phyloP scores from a whole-genome alignment of 1,140 invertebrate genomes.

The Acromyrmex heyeri region DNA sequence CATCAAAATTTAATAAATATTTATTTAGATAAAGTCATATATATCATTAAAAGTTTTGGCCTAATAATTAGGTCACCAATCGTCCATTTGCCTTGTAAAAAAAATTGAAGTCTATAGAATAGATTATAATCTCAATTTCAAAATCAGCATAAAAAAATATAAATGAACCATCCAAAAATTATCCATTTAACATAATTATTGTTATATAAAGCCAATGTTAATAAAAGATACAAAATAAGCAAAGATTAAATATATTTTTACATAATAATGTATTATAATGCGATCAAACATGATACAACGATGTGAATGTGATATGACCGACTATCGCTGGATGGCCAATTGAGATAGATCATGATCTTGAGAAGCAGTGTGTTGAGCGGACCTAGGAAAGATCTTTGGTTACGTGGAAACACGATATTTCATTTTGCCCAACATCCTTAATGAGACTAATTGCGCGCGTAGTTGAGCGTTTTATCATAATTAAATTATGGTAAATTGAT shows the following conservation, averaged over 20 bases:
- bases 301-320: background rate
- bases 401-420: conserved; percentile 31
- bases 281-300: background rate
- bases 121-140: too few species aligned
- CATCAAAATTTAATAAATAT: too few species aligned
- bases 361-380: background rate
- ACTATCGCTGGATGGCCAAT: background rate
- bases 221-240: background rate
- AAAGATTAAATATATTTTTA: background rate
- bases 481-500: conserved; percentile 66
- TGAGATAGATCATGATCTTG: conserved; percentile 15
- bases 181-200: too few species aligned
- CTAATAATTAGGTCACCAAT: too few species aligned
- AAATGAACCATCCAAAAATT: too few species aligned
- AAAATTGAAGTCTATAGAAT: too few species aligned
- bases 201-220: background rate
- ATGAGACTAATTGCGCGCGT: conserved; percentile 46
- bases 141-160: too few species aligned
- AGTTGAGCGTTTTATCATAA: conserved; percentile 56
- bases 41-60: too few species aligned
- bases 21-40: too few species aligned
- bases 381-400: background rate
- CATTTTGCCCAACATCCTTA: conserved; percentile 33
- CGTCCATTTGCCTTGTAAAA: too few species aligned
- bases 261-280: background rate